These are phyloP conservation scores for Sarcophaga variegata DNA, from an alignment of 2,888 invertebrate species.

Conservation along the genomic window DNA sequence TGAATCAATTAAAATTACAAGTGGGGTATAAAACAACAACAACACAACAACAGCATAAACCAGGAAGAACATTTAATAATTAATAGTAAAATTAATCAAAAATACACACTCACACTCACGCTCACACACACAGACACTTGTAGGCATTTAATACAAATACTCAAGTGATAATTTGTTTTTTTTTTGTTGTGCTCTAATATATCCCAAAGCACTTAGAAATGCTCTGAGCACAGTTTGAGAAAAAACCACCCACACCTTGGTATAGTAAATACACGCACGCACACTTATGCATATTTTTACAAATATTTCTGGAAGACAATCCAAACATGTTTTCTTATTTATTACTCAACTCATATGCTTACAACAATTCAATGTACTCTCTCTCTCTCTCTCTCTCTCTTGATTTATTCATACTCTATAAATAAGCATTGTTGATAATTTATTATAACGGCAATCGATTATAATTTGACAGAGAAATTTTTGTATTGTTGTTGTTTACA, in stretches of 20 bases:
- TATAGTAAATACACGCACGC: background rate
- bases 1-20: background rate
- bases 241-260: no score
- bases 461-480: background rate
- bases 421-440: constrained; percentile 12
- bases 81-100: background rate
- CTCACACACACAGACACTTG: background rate
- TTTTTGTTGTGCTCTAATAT: no score
- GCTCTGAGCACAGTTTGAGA: no score
- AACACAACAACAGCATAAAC: background rate
- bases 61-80: background rate
- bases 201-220: no score
- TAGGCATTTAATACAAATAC: background rate
- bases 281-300: background rate
- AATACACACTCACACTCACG: background rate
- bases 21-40: background rate
- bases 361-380: background rate
- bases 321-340: background rate
- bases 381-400: background rate
- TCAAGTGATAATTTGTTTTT: background rate
- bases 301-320: background rate
- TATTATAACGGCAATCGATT: constrained; percentile 37
- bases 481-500: background rate
- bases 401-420: constrained; percentile 7
- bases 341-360: background rate